A percentile compares a stretch with the other conserved stretches of the same genome.
phyloP scores from a whole-genome alignment of 2,888 invertebrate genomes.

The Frankliniella intonsa region DNA sequence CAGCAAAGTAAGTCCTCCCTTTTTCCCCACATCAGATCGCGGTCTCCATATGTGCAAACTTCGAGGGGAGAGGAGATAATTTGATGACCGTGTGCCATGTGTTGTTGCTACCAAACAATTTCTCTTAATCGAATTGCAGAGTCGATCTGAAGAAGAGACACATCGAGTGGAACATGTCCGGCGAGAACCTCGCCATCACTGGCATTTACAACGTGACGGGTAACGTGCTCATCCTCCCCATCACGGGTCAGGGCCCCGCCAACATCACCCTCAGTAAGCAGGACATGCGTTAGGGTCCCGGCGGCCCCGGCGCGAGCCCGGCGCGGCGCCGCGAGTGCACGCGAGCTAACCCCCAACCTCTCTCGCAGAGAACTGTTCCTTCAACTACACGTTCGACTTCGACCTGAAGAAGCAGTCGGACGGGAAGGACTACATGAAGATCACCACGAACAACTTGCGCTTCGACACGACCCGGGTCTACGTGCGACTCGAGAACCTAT shows the following conservation, averaged over 20 bases:
- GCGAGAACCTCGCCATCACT: slow-evolving; percentile 38
- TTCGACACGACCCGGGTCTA: slow-evolving; percentile 39
- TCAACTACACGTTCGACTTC: slow-evolving; percentile 41
- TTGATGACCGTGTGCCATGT: background rate
- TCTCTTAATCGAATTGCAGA: slow-evolving; percentile 35
- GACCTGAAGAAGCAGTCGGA: slow-evolving; percentile 37
- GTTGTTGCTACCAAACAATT: background rate
- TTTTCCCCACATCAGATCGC: too few species aligned
- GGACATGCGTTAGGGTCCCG: too few species aligned
- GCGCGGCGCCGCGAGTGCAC: too few species aligned
- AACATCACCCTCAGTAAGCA: slow-evolving; percentile 41
- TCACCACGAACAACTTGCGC: slow-evolving; percentile 37
- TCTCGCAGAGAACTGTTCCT: slow-evolving; percentile 39
- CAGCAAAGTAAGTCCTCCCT: background rate
- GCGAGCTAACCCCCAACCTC: background rate
- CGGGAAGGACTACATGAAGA: slow-evolving; percentile 40
- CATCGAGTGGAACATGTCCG: slow-evolving; percentile 40
- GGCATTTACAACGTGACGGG: slow-evolving; percentile 40
- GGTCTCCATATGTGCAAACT: too few species aligned
- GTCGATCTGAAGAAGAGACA: slow-evolving; percentile 39
- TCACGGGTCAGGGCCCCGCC: slow-evolving; percentile 39
- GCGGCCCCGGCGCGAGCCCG: too few species aligned
- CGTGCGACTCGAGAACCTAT: slow-evolving; percentile 40
- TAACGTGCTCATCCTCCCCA: slow-evolving; percentile 40
- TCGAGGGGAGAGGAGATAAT: too few species aligned